Evolutionary conservation across 64 coral and sea anemone species (phyloP), one percentile per base, ranked within the genome.

Genomic region (Actinia equina): DNA sequence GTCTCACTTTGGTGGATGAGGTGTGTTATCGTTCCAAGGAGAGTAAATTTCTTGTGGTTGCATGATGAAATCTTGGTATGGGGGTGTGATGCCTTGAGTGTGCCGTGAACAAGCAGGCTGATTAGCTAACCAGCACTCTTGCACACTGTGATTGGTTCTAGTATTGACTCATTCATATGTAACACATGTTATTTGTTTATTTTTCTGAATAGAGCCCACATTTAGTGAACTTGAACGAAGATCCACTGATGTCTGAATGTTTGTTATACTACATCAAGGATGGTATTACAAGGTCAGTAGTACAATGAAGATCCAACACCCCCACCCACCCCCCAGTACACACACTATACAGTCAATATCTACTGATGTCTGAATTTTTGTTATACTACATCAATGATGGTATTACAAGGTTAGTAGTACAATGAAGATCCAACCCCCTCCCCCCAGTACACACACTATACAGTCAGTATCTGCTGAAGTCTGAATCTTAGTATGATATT

Each of bases 161-260:
- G 4, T 17, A 0, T 60, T 37, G 30, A 37, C 30, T 37, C 30
- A 37, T 37, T 37, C 1, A 16, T 18, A 18, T 49, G 46, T 49
- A 57, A 57, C 10, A 57, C 55, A 16, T 12, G 55, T 57, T 57
- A 13, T 57, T 57, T 49, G 7, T 12, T 57, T 65, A 17, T 65
- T 23, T n/a, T 65, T 7, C 23, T 65, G 6, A 4, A 20, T 3
- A 98, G 96, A 89, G 90, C 87, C 96, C 96, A 55, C 93, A 95
- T 71, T 71, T 98, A 17, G 96, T 98, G 19, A 98, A 98, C 77
- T 90, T 98, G 13, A 98, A 98, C 45, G 96, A 98, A 83, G 96
- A 98, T 80, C 93, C 96, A 23, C 87, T 95, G 30, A 98, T 98
- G 96, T 98, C 96, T 5, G 96, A 98, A 54, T 98, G 96, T 52